Conservation (phyloP, 1,140 invertebrate genomes). For the Calycopis cecrops region DNA sequence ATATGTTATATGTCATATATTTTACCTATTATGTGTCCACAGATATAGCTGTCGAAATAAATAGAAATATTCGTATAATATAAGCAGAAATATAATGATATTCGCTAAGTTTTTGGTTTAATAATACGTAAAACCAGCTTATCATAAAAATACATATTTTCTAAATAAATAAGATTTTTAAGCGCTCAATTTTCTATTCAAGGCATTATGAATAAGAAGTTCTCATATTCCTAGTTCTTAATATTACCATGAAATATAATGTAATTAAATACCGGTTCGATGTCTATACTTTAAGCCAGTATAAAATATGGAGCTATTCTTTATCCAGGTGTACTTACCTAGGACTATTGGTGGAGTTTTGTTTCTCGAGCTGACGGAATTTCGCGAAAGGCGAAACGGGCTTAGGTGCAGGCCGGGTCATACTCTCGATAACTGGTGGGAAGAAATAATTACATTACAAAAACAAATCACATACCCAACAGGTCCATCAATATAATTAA, state of each 20-base stretch:
- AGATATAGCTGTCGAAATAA: slow-evolving; percentile 59
- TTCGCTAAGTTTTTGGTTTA: background rate
- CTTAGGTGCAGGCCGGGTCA: slow-evolving; percentile 77
- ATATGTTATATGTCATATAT: slow-evolving; percentile 52
- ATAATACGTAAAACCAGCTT: too few species aligned
- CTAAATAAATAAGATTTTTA: too few species aligned
- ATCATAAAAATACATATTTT: too few species aligned
- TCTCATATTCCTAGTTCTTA: too few species aligned
- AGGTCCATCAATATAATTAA: too few species aligned
- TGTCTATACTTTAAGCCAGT: too few species aligned
- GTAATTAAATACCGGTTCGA: too few species aligned
- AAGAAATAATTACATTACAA: too few species aligned
- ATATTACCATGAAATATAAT: slow-evolving; percentile 5
- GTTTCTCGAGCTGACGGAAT: slow-evolving; percentile 92
- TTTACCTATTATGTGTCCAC: slow-evolving; percentile 53
- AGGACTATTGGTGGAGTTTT: slow-evolving; percentile 84
- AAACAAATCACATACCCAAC: too few species aligned
- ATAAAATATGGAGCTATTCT: too few species aligned
- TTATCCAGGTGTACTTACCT: slow-evolving; percentile 80
- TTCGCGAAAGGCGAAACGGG: slow-evolving; percentile 90
- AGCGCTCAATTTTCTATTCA: too few species aligned
- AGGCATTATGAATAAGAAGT: too few species aligned
- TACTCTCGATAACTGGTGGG: slow-evolving; percentile 77
- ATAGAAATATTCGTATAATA: slow-evolving; percentile 57
- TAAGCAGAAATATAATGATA: slow-evolving; percentile 30